A percentile compares a stretch with the other conserved stretches of the same genome.
These are phyloP conservation scores for Cirrhinus mrigala DNA, from an alignment of 2,797 vertebrate species.

Conservation along the genomic window DNA sequence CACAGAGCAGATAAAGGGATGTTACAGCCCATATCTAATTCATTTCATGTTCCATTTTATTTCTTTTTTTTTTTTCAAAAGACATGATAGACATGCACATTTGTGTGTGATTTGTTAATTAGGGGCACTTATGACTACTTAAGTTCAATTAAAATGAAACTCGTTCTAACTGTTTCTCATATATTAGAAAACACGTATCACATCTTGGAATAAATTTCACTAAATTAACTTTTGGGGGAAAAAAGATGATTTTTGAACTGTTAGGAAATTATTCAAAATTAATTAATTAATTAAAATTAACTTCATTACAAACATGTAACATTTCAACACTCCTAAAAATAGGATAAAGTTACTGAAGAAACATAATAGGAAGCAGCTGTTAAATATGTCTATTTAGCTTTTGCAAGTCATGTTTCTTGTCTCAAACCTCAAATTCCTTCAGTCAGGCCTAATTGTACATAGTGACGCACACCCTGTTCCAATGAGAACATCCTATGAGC, in stretches of 20 bases:
- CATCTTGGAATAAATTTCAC: background rate
- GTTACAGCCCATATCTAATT: background rate
- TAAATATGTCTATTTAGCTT: background rate
- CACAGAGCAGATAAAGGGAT: background rate
- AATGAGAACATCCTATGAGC: background rate
- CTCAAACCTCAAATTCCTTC: background rate
- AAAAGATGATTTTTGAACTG: background rate
- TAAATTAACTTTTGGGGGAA: background rate
- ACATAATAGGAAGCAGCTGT: background rate
- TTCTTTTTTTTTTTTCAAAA: background rate
- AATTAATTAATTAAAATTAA: no score
- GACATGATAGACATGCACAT: background rate
- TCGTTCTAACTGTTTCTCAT: background rate
- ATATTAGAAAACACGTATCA: background rate
- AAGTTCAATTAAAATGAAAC: background rate
- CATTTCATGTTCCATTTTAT: background rate
- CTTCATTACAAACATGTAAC: background rate
- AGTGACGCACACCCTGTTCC: constrained; percentile 3
- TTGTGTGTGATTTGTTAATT: background rate
- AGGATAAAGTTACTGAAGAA: background rate
- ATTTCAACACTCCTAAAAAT: background rate
- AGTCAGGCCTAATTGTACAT: constrained; percentile 9
- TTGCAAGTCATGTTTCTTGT: background rate
- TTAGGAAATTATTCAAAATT: no score
- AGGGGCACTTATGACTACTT: background rate